These are phyloP conservation scores for Hydrolagus colliei DNA, from an alignment of 2,797 vertebrate genomes.

Conservation along the genomic window DNA sequence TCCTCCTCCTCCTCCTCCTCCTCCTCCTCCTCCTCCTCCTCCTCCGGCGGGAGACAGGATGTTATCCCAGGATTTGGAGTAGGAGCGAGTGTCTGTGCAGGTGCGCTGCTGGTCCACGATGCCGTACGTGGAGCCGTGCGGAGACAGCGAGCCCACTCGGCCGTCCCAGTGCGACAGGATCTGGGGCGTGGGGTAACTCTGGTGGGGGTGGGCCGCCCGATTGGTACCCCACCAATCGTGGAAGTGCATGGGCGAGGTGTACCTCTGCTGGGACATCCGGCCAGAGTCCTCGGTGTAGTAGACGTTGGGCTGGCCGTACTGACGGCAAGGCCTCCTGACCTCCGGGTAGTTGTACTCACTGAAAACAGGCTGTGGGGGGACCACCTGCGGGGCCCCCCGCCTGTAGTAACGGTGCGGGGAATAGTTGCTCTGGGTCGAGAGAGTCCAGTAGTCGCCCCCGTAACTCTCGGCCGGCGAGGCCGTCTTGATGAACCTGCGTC, in stretches of 20 bases:
- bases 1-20: slow-evolving; percentile 27
- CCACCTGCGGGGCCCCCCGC: slow-evolving; percentile 54
- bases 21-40: too few species aligned
- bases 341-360: slow-evolving; percentile 64
- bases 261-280: slow-evolving; percentile 56
- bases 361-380: slow-evolving; percentile 63
- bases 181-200: slow-evolving; percentile 53
- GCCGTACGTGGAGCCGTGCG: slow-evolving; percentile 70
- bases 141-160: slow-evolving; percentile 59
- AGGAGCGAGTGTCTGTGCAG: slow-evolving; percentile 70
- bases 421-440: slow-evolving; percentile 61
- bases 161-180: slow-evolving; percentile 57
- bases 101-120: slow-evolving; percentile 62
- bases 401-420: slow-evolving; percentile 64
- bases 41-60: slow-evolving; percentile 65
- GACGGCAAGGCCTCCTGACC: slow-evolving; percentile 66
- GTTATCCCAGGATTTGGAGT: slow-evolving; percentile 94
- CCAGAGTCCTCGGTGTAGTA: slow-evolving; percentile 79
- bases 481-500: slow-evolving; percentile 65
- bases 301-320: slow-evolving; percentile 76
- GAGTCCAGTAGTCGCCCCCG: slow-evolving; percentile 70
- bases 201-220: slow-evolving; percentile 40
- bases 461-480: slow-evolving; percentile 84
- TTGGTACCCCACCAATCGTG: slow-evolving; percentile 76
- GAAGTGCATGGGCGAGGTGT: slow-evolving; percentile 60